These are phyloP conservation scores for Phrynocephalus forsythii DNA, from an alignment of 2,797 vertebrate species.

Conservation along the genomic window DNA sequence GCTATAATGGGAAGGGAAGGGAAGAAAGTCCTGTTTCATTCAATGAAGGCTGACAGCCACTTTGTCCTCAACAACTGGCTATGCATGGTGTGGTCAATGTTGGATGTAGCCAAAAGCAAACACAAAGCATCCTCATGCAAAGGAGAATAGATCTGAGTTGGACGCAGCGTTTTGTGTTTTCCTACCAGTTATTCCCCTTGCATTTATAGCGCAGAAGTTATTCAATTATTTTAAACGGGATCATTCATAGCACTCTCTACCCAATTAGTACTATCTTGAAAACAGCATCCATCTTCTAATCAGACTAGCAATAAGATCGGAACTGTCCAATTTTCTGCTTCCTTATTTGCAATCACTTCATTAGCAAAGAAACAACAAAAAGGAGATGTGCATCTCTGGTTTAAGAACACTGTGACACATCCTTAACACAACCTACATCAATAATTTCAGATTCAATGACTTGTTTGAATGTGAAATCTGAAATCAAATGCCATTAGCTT, in stretches of 20 bases:
- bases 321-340: conserved; percentile 57
- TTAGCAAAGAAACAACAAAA: conserved; percentile 41
- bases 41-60: not conserved
- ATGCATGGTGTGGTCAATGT: not conserved
- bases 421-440: conserved; percentile 27
- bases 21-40: not conserved
- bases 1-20: not conserved
- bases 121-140: not conserved
- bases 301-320: conserved; percentile 46
- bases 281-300: conserved; percentile 60
- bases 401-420: conserved; percentile 62
- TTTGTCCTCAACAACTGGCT: not conserved
- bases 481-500: conserved; percentile 18
- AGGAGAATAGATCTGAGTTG: not conserved
- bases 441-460: conserved; percentile 24
- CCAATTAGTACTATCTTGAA: conserved; percentile 62
- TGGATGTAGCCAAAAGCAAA: not conserved
- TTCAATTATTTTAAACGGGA: conserved; percentile 31
- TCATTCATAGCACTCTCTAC: conserved; percentile 48
- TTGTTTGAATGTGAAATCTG: conserved; percentile 36
- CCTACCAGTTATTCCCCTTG: conserved; percentile 24
- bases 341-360: conserved; percentile 54
- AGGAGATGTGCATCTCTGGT: conserved; percentile 37
- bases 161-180: not conserved
- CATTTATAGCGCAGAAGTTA: conserved; percentile 56